A percentile compares a stretch with the other conserved stretches of the same genome.
Conservation (phyloP, 2,797 vertebrate genomes). For the Harpagifer antarcticus region DNA sequence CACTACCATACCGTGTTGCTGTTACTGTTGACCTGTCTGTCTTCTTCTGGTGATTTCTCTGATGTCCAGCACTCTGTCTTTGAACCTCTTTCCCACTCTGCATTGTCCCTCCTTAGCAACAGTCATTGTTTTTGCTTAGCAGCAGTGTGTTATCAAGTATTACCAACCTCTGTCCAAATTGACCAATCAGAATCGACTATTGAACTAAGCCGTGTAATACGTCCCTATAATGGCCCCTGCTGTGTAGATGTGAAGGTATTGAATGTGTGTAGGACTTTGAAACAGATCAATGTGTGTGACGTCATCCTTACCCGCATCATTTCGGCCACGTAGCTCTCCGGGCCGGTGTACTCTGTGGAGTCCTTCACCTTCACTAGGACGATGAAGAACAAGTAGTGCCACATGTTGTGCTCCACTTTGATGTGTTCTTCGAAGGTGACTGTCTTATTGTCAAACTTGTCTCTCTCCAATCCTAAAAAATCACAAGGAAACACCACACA, state of each 20-base stretch:
- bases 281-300: not conserved
- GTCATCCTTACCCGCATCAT: constrained; percentile 95
- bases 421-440: constrained; percentile 99
- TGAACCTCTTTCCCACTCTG: too few relatives aligned
- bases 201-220: too few relatives aligned
- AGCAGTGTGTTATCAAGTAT: too few relatives aligned
- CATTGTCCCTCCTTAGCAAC: too few relatives aligned
- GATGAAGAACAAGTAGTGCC: constrained; percentile 98
- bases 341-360: constrained; percentile 97
- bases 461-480: constrained; percentile 92
- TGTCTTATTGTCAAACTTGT: constrained; percentile 99
- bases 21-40: too few relatives aligned
- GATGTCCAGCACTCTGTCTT: too few relatives aligned
- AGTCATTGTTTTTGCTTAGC: too few relatives aligned
- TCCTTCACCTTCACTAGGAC: constrained; percentile 98
- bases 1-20: too few relatives aligned
- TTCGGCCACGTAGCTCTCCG: constrained; percentile 97
- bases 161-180: too few relatives aligned
- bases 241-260: not conserved
- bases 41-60: too few relatives aligned
- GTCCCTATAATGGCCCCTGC: not conserved
- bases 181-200: too few relatives aligned
- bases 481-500: not conserved
- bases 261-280: not conserved
- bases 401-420: constrained; percentile 99